Evolutionary conservation across 1,140 invertebrate species (phyloP).

Genomic region (Philotrypesis tridentata): DNA sequence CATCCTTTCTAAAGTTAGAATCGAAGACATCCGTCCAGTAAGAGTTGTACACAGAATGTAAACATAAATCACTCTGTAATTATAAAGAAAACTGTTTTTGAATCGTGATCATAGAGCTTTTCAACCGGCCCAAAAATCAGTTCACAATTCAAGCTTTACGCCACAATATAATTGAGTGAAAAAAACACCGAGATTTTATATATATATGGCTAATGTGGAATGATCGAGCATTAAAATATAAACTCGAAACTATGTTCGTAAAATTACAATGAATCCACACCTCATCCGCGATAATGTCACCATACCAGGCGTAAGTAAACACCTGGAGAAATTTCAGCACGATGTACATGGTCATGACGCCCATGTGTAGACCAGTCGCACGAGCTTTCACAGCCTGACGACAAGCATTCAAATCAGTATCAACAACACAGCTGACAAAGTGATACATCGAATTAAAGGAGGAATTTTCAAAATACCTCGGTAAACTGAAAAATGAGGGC

Average conservation of each 20-base stretch:
- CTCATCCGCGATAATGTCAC: neutral
- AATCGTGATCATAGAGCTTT: too few relatives aligned
- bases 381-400: neutral
- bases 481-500: conserved; percentile 56
- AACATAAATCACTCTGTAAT: neutral
- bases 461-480: conserved; percentile 46
- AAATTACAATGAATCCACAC: conserved; percentile 29
- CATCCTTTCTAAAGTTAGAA: conserved; percentile 30
- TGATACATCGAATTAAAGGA: too few relatives aligned
- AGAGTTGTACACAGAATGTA: neutral
- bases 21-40: neutral
- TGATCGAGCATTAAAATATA: too few relatives aligned
- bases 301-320: conserved; percentile 18
- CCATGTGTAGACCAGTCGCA: neutral
- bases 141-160: too few relatives aligned
- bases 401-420: too few relatives aligned
- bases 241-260: too few relatives aligned
- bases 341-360: neutral
- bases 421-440: too few relatives aligned
- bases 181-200: too few relatives aligned
- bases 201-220: too few relatives aligned
- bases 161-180: too few relatives aligned
- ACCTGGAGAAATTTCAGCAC: neutral
- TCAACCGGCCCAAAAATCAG: too few relatives aligned
- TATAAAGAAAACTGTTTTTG: neutral